Base-by-base conservation (phyloP, 2,797 vertebrate genomes). In the Melanotaenia trifasciata region DNA sequence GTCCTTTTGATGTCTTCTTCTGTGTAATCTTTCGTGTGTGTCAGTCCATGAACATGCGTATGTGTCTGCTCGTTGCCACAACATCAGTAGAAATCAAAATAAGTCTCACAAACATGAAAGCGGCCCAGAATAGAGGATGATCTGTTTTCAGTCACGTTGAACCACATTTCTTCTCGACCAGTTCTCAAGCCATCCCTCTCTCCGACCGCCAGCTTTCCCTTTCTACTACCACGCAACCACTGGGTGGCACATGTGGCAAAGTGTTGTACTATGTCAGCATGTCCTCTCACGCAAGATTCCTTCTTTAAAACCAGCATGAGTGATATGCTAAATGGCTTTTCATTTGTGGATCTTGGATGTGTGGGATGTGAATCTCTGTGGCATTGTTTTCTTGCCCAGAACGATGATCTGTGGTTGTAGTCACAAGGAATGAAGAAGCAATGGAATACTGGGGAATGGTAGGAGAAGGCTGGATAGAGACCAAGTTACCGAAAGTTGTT, bases 51-150 rank as follows among this genome's bases (percentile, higher is more conserved):
- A 18, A 5, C 36, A 7, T 22, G 43, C 53, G 68, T 47, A 32
- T 28, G 8, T 38, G 65, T 38, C 60, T 28, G 64, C 26, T 22
- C 65, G 64, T 64, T 60, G 74, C 83, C 80, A 67, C 75, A 74
- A 74, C 78, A 85, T 86, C 76, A 84, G 83, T 83, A 78, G 80
- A 84, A 84, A 84, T 83, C 79, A 75, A 85, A 87, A 86, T 82
- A 77, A 81, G 83, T 82, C 78, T 76, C 56, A 14, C 68, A 76
- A 79, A 89, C 81, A 77, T 82, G 69, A 86, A 80, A 87, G 83
- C 65, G 64, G 76, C 58, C 68, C 74, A 74, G 61, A 61, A 79
- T 78, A 70, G 60, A 78, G 81, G 69, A 79, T 66, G 78, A 87
- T 85, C 74, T 79, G 85, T 88, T 83, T 82, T 59, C 77, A 83